Evolutionary conservation across 1,140 invertebrate species (phyloP), one percentile per base, ranked within the genome.

Genomic region (Psix sp.): DNA sequence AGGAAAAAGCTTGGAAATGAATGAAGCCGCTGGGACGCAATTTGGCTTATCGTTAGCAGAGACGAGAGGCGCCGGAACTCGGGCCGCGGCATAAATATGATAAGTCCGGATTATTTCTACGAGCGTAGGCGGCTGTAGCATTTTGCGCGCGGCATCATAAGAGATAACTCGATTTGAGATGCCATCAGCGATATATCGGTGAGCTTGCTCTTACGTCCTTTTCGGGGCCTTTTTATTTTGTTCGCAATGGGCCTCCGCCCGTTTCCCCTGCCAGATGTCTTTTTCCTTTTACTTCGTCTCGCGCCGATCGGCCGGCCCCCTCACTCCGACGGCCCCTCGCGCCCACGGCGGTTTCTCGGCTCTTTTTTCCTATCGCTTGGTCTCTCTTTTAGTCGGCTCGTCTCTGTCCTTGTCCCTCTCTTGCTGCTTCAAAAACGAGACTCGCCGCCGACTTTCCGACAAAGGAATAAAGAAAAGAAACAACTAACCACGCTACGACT

Each of bases 401-500:
- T 7, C 62, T 62, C 59, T 54, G 11, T 29, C 67, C 54, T 67
- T 54, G 56, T 52, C 42, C 33, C 52, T 40, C 57, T 72, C 56
- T 31, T 48, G 62, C 62, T 49, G 76, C 52, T 70, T 82, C 78
- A 84, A 85, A 84, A 83, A 80, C 82, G 81, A 85, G 82, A 83
- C 82, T 83, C 80, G 84, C 80, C 81, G 83, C 84, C 83, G 82
- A 85, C 84, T 85, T 85, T 84, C 84, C 84, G 84, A 85, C 84
- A 85, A 85, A 85, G 84, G 84, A 84, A 85, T 84, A 84, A 85
- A 85, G 84, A 85, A 85, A 85, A 85, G 84, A 84, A 85, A 85
- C 84, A 83, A 84, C 83, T 84, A 84, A 82, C 82, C 79, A 82
- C 66, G 82, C 77, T 82, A 78, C 76, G 76, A 82, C 70, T 76